phyloP scores from a whole-genome alignment of 1,140 invertebrate species.

The Plodia interpunctella region DNA sequence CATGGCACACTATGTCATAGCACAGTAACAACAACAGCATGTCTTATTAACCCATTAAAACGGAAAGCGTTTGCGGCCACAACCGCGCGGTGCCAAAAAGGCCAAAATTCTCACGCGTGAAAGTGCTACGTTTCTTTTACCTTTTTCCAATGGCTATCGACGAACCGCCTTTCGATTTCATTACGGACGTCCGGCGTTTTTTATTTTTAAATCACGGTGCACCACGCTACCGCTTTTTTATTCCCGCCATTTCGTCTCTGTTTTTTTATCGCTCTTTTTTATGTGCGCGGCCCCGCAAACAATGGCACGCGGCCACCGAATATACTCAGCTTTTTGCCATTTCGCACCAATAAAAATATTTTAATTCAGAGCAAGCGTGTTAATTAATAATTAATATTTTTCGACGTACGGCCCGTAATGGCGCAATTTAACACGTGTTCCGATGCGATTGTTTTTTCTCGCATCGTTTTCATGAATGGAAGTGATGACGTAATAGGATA shows the following conservation, averaged over 20 bases:
- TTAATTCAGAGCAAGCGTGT: slow-evolving; percentile 65
- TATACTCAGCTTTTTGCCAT: slow-evolving; percentile 73
- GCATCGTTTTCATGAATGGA: slow-evolving; percentile 72
- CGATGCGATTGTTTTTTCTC: slow-evolving; percentile 70
- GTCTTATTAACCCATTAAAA: slow-evolving; percentile 55
- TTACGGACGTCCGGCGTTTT: slow-evolving; percentile 71
- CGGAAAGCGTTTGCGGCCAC: slow-evolving; percentile 37
- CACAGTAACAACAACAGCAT: no score
- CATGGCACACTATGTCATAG: no score
- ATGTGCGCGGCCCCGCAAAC: slow-evolving; percentile 68
- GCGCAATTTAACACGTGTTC: slow-evolving; percentile 67
- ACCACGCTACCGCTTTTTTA: slow-evolving; percentile 56
- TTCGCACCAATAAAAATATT: slow-evolving; percentile 74
- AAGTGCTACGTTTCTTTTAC: slow-evolving; percentile 70
- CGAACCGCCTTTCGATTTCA: slow-evolving; percentile 76
- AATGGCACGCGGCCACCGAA: slow-evolving; percentile 70
- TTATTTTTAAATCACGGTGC: slow-evolving; percentile 75
- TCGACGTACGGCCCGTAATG: slow-evolving; percentile 61
- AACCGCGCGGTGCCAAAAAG: slow-evolving; percentile 57
- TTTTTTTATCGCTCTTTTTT: slow-evolving; percentile 64
- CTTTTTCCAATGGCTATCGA: slow-evolving; percentile 74
- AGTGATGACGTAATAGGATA: slow-evolving; percentile 76
- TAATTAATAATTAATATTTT: slow-evolving; percentile 77
- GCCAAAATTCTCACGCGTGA: slow-evolving; percentile 73
- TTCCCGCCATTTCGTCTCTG: slow-evolving; percentile 55